Base-by-base conservation (phyloP, 1,140 invertebrate genomes). In the Apis cerana region DNA sequence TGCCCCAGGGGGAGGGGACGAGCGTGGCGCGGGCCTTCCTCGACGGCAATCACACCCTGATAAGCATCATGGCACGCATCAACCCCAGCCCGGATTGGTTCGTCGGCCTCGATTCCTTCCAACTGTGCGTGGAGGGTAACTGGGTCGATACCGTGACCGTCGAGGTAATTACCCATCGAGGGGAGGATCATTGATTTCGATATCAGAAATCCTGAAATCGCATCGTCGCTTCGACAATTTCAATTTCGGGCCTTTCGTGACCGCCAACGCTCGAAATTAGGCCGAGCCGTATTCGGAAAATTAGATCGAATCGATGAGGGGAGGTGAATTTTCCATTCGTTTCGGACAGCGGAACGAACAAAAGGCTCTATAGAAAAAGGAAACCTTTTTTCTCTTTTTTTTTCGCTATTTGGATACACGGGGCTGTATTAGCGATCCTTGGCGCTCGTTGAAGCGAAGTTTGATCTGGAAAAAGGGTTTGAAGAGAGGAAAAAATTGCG, bases 41-140 rank as follows among this genome's bases (percentile, higher is more conserved):
- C n/a, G 98, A 98, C 92, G 97, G 97, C 78, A 98, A 97, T 93
- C 97, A 98, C 94, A 97, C 97, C 12, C 93, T 98, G 96, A 97
- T 98, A 72, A 98, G 97, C 54, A 94, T 98, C 89, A 97, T 98
- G 95, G 96, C 97, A 11, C 95, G 97, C 85, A 97, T 98, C 93
- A 96, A 98, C 83, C 99, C 99, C 21, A 99, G 98, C 56, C 99
- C 99, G 0, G 99, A 99, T 95, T 99, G 99, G 99, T 99, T 99
- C 94, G 96, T 99, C 64, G 99, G 99, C 67, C 96, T 99, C n/a
- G 98, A 98, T 93, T 97, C 97, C 80, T 97, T 99, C 89, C 96
- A 98, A 92, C 95, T 99, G 4, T 99, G 99, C 93, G 96, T 97
- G 17, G 97, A 99, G 91, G 98, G 98, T 81, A 98, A 98, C 84